phyloP scores from a whole-genome alignment of 2,888 invertebrate species.

The Holacanthella duospinosa region DNA sequence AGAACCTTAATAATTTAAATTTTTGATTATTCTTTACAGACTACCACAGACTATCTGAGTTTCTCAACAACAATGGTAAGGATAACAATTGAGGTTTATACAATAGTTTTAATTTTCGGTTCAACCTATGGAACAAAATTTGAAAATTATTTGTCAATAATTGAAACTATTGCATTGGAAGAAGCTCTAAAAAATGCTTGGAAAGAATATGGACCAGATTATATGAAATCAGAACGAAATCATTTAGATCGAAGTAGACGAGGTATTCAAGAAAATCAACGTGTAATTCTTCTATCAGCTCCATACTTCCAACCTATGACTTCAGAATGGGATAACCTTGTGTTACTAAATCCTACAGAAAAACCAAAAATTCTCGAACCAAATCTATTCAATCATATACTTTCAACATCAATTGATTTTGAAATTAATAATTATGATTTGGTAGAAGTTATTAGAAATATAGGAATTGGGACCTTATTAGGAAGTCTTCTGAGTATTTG shows the following conservation, averaged over 20 bases:
- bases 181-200: constrained; percentile 22
- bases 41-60: too few species aligned
- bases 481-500: constrained; percentile 25
- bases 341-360: constrained; percentile 8
- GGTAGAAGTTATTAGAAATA: constrained; percentile 24
- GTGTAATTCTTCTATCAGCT: neutral
- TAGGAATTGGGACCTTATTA: constrained; percentile 19
- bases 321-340: constrained; percentile 31
- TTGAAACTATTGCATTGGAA: too few species aligned
- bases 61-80: too few species aligned
- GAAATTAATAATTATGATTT: constrained; percentile 34
- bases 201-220: constrained; percentile 25
- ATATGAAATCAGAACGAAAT: neutral
- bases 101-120: too few species aligned
- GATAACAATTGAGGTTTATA: too few species aligned
- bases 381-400: constrained; percentile 19
- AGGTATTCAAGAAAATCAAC: neutral
- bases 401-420: constrained; percentile 29
- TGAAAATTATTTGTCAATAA: too few species aligned
- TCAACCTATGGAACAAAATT: too few species aligned
- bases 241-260: neutral
- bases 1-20: too few species aligned
- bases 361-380: constrained; percentile 14
- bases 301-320: constrained; percentile 25
- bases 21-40: too few species aligned